Evolutionary conservation across 2,888 invertebrate genomes (phyloP).

Genomic region (Noctua pronuba): DNA sequence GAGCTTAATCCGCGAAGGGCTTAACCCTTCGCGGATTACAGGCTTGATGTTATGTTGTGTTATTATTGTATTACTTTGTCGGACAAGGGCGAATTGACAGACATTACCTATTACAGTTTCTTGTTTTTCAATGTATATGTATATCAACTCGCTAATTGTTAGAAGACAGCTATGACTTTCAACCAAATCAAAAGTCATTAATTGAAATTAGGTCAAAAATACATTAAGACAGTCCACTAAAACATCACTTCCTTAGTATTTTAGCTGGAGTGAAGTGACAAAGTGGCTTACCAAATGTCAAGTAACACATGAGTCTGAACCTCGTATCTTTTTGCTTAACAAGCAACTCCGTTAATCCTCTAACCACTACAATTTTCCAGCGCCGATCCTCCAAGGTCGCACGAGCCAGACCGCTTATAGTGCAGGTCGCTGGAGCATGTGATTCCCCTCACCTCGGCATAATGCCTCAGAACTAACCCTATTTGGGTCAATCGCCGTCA

Average conservation of each 20-base stretch:
- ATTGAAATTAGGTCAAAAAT: not conserved
- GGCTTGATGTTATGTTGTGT: not conserved
- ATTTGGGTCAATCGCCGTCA: constrained; percentile 65
- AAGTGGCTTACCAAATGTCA: not conserved
- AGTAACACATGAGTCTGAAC: not conserved
- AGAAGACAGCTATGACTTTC: too few relatives aligned
- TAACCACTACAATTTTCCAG: not conserved
- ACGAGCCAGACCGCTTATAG: constrained; percentile 20
- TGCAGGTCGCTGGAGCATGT: constrained; percentile 34
- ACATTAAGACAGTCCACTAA: not conserved
- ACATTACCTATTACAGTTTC: not conserved
- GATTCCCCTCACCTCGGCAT: constrained; percentile 50
- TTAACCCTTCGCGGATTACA: not conserved
- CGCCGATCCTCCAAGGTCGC: constrained; percentile 26
- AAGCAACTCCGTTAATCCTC: not conserved
- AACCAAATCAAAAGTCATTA: too few relatives aligned
- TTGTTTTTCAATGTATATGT: not conserved
- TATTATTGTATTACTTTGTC: not conserved
- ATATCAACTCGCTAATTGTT: not conserved
- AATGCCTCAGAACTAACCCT: constrained; percentile 54
- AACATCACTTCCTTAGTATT: not conserved
- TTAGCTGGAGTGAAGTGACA: not conserved
- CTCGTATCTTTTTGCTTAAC: not conserved
- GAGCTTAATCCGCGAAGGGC: not conserved
- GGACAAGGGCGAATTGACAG: not conserved